phyloP scores from a whole-genome alignment of 2,888 invertebrate species.

The Phyto melanocephala region DNA sequence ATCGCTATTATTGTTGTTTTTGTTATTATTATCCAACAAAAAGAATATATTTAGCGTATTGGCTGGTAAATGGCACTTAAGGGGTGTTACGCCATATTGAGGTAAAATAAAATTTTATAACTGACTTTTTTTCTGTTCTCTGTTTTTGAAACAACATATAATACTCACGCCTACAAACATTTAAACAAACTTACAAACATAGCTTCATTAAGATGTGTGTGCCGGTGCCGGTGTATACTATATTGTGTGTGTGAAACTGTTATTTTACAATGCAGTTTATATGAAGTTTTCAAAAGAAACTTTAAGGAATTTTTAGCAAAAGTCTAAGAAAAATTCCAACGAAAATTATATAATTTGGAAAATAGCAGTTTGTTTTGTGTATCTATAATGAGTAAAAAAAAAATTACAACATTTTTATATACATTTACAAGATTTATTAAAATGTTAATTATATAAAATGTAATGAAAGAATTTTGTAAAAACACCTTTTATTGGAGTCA shows the following conservation, averaged over 20 bases:
- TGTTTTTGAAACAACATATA: too few relatives aligned
- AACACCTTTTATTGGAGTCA: neutral
- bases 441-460: too few relatives aligned
- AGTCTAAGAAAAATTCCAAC: too few relatives aligned
- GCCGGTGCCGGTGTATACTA: neutral
- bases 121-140: neutral
- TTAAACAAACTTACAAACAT: neutral
- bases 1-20: neutral
- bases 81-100: conserved; percentile 29
- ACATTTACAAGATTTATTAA: too few relatives aligned
- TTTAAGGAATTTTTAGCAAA: too few relatives aligned
- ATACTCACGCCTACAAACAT: neutral
- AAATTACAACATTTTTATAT: too few relatives aligned
- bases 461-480: neutral
- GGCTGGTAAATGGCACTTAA: conserved; percentile 25
- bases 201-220: neutral
- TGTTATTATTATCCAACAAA: neutral
- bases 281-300: too few relatives aligned
- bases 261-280: too few relatives aligned
- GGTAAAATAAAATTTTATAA: conserved; percentile 31
- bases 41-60: neutral
- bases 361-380: too few relatives aligned
- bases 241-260: neutral
- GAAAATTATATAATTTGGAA: too few relatives aligned
- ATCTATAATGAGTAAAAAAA: too few relatives aligned